Conservation (phyloP, 2,113 vertebrate species). For the Prunella fulvescens region DNA sequence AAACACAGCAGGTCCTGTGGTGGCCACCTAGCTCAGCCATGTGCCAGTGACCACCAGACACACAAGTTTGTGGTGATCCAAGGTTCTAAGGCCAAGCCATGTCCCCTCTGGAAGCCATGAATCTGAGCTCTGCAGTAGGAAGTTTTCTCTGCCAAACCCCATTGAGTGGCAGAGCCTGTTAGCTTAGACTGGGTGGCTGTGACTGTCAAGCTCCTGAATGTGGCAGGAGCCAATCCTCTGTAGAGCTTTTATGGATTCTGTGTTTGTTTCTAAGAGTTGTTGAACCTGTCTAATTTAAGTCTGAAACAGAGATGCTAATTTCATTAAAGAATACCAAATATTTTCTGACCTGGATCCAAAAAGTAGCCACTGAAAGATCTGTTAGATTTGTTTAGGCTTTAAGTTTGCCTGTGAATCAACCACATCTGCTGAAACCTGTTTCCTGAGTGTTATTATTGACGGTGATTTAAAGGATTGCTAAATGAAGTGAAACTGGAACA, state of each 20-base stretch:
- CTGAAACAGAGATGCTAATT: neutral
- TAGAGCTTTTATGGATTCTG: neutral
- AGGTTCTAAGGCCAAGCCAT: neutral
- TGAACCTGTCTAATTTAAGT: neutral
- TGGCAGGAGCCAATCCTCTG: neutral
- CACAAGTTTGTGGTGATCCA: neutral
- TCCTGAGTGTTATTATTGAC: neutral
- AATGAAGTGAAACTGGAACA: neutral
- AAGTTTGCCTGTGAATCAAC: neutral
- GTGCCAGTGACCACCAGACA: neutral
- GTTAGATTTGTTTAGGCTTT: neutral
- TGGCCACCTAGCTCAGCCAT: neutral
- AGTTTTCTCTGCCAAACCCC: neutral
- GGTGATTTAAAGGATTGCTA: neutral
- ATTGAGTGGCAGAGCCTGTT: neutral
- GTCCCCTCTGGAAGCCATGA: neutral
- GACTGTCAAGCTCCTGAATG: neutral
- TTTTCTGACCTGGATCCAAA: neutral
- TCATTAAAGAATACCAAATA: neutral
- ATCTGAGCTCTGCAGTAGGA: neutral
- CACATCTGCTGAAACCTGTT: constrained; percentile 1
- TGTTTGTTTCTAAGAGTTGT: neutral
- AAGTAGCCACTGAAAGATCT: neutral
- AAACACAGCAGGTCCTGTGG: neutral
- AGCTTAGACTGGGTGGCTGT: neutral